Conservation (phyloP, 2,113 vertebrate species). For the Platichthys flesus region DNA sequence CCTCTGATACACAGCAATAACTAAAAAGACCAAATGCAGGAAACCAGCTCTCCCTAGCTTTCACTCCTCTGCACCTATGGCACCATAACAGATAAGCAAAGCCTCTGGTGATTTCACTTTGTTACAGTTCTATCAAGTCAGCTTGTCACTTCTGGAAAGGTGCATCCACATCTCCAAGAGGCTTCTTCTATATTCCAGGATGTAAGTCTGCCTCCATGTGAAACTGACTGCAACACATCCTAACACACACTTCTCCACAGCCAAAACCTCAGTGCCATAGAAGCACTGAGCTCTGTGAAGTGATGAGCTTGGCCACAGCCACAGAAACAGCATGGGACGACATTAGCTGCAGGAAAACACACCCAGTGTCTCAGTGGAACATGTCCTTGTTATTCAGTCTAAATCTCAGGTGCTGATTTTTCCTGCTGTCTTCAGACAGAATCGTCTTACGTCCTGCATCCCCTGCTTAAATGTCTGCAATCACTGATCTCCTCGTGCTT, state of each 20-base stretch:
- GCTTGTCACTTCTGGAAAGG: background rate
- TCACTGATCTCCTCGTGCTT: background rate
- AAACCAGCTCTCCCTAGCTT: background rate
- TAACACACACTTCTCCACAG: slow-evolving; percentile 7
- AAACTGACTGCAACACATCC: slow-evolving; percentile 15
- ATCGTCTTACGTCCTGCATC: background rate
- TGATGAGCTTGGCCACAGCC: slow-evolving; percentile 34
- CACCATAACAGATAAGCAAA: background rate
- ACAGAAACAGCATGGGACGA: slow-evolving; percentile 33
- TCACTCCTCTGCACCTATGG: slow-evolving; percentile 4
- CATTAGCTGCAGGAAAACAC: slow-evolving; percentile 38
- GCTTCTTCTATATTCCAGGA: slow-evolving; percentile 5
- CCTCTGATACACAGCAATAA: slow-evolving; percentile 20
- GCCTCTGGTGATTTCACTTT: background rate
- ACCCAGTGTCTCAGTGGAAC: slow-evolving; percentile 42
- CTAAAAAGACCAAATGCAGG: background rate
- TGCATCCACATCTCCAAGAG: background rate
- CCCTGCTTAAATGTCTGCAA: background rate
- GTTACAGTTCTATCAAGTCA: background rate
- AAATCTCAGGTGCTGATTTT: slow-evolving; percentile 12
- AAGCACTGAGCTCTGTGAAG: slow-evolving; percentile 41
- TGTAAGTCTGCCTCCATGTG: background rate
- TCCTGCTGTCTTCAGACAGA: background rate
- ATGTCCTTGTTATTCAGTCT: slow-evolving; percentile 41
- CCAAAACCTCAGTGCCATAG: slow-evolving; percentile 1